phyloP scores from a whole-genome alignment of 1,140 invertebrate genomes.

The Cydia splendana region DNA sequence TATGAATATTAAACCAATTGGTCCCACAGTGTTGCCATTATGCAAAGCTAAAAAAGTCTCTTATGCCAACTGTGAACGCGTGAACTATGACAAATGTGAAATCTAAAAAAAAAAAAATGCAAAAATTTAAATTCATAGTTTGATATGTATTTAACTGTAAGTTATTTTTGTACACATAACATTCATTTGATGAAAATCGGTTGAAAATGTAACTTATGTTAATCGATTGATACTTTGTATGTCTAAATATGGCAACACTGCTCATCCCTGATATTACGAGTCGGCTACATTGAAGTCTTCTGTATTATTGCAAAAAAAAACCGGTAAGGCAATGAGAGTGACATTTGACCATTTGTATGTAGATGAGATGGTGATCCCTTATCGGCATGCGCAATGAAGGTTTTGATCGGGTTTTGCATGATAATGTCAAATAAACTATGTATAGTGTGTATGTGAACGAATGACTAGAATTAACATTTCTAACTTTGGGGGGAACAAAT shows the following conservation, averaged over 20 bases:
- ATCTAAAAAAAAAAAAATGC: too few relatives aligned
- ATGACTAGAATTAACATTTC: not conserved
- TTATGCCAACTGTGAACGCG: too few relatives aligned
- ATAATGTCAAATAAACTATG: not conserved
- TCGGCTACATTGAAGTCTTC: constrained; percentile 4
- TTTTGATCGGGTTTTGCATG: not conserved
- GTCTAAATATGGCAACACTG: not conserved
- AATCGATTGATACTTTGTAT: too few relatives aligned
- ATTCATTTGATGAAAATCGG: too few relatives aligned
- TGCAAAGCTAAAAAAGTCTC: too few relatives aligned
- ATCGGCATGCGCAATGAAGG: not conserved
- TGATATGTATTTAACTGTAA: too few relatives aligned
- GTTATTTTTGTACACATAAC: too few relatives aligned
- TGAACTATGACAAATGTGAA: too few relatives aligned
- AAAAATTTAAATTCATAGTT: too few relatives aligned
- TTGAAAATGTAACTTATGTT: too few relatives aligned
- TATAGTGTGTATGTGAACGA: not conserved
- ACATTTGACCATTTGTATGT: constrained; percentile 16
- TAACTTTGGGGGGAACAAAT: not conserved
- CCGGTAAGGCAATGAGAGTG: not conserved
- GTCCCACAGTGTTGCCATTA: too few relatives aligned
- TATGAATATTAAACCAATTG: too few relatives aligned
- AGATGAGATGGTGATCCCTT: constrained; percentile 9
- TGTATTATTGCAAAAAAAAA: not conserved
- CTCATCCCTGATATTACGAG: not conserved